Percentiles rank a stretch among this genome's conserved stretches.
Conservation (phyloP, 2,888 invertebrate genomes). For the Tetanocera ferruginea region DNA sequence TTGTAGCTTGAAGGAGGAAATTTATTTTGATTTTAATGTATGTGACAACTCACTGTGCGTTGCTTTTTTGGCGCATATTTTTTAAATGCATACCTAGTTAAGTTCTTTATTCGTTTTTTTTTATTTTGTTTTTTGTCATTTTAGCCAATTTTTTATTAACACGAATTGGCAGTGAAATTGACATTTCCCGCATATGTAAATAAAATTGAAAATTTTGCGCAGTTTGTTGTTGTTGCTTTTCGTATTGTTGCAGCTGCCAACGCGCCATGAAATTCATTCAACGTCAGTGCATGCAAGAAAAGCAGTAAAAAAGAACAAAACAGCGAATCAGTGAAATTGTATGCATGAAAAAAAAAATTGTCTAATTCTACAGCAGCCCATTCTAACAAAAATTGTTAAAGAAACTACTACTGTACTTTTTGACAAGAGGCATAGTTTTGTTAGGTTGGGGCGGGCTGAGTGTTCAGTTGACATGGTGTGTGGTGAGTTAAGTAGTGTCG, state of each 20-base stretch:
- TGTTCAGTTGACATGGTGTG: not conserved
- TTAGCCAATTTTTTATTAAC: conserved; percentile 8
- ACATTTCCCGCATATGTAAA: conserved; percentile 24
- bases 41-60: too few species aligned
- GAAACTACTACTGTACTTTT: not conserved
- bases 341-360: conserved; percentile 6
- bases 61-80: not conserved
- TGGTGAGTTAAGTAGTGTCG: not conserved
- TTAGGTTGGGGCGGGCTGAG: not conserved
- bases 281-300: not conserved
- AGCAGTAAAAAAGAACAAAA: too few species aligned
- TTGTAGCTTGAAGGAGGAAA: too few species aligned
- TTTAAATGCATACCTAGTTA: not conserved
- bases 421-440: too few species aligned
- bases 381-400: not conserved
- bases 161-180: conserved; percentile 28
- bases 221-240: not conserved
- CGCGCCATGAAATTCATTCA: conserved; percentile 9
- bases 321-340: not conserved
- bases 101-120: not conserved
- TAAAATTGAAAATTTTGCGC: not conserved
- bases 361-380: not conserved
- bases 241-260: not conserved
- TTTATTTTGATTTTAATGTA: too few species aligned
- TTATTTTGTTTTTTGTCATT: not conserved